These are phyloP conservation scores for Peribatodes rhomboidaria DNA, from an alignment of 2,888 invertebrate genomes.

Conservation along the genomic window DNA sequence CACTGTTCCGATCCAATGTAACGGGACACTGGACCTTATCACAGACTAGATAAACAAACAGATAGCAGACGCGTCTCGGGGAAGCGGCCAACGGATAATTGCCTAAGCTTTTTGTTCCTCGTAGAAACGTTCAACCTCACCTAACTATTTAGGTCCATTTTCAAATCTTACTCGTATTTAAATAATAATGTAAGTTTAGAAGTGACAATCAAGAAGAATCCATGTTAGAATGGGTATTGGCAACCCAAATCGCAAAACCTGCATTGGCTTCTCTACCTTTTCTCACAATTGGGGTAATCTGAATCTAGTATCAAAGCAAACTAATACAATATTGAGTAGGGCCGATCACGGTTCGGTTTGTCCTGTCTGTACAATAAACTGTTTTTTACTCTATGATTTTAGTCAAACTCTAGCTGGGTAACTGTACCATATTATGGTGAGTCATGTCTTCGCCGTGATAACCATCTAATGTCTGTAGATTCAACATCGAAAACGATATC, in stretches of 20 bases:
- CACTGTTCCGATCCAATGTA: conserved; percentile 37
- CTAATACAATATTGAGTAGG: not conserved
- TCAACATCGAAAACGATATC: conserved; percentile 20
- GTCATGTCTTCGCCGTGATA: conserved; percentile 48
- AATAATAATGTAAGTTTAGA: too few species aligned
- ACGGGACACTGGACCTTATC: conserved; percentile 30
- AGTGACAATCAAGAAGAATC: too few species aligned
- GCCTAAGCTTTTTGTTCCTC: too few species aligned
- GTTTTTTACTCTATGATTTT: conserved; percentile 21
- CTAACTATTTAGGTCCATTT: too few species aligned
- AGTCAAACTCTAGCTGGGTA: conserved; percentile 39
- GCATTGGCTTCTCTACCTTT: too few species aligned
- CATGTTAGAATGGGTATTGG: too few species aligned
- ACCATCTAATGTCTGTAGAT: conserved; percentile 36
- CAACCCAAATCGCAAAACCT: too few species aligned
- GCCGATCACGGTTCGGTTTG: not conserved
- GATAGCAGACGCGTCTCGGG: conserved; percentile 4
- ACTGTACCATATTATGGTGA: conserved; percentile 46
- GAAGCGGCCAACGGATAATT: not conserved
- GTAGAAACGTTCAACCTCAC: too few species aligned
- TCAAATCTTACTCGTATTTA: too few species aligned
- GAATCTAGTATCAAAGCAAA: not conserved
- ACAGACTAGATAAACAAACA: conserved; percentile 12
- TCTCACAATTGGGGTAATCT: too few species aligned
- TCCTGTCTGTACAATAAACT: not conserved